Evolutionary conservation across 2,797 vertebrate genomes (phyloP), one percentile per base, ranked within the genome.

Genomic region (Melanotaenia parkinsoni): DNA sequence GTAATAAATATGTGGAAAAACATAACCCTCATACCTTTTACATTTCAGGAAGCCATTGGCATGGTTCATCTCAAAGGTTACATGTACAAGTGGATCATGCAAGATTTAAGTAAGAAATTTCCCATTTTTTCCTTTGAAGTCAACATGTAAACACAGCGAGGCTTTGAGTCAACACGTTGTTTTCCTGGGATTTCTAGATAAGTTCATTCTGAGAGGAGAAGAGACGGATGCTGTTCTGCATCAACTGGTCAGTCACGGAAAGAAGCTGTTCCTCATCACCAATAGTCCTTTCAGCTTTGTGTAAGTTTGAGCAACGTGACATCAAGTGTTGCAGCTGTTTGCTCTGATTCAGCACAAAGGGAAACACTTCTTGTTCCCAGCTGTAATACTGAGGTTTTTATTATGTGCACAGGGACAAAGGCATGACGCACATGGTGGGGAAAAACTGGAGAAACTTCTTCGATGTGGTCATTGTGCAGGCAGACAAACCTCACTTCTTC

Each of bases 241-340:
- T 20, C 92, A 85, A 22, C 45, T 96, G 70, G 95, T 88, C 77
- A 91, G 72, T 54, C 71, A 90, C 0, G 95, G 95, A 54, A 96
- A 96, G 82, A 96, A 96, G 56, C 94, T 96, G 16, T 96, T 96
- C 78, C 96, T 96, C 66, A 96, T 96, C 71, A 96, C 95, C 50
- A 96, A 96, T 91, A 96, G 96, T 72, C 96, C 96, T 59, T 96
- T 95, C 85, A 95, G 95, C 88, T 96, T 96, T 83, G 96, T 96
- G 96, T 96, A 81, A 95, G 96, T 93, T 33, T 24, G 24, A 14
- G 18, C 22, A 35, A 0, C 62, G 12, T 1, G 26, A 69, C 1
- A 3, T 61, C 13, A 20, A 20, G 0, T 20, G 26, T 8, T 69
- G 53, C 43, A 18, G 37, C 20, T 38, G 47, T 40, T 8, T 30